Base-by-base conservation (phyloP, 2,113 vertebrate species). In the Strix aluco region DNA sequence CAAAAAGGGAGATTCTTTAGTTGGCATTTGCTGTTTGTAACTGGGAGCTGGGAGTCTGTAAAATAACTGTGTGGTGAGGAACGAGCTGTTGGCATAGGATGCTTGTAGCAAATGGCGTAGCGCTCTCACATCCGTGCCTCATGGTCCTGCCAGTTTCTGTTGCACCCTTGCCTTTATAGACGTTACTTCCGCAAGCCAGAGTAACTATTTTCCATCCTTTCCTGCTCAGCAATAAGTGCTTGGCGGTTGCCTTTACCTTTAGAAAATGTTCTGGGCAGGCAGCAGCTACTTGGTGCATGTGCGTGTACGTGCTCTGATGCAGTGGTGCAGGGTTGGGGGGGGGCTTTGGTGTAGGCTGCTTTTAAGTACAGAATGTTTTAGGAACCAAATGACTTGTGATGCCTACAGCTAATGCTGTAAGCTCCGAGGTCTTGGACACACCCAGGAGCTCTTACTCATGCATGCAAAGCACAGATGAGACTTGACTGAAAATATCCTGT, bases 401-500 rank as follows among this genome's bases (percentile, higher is more conserved):
- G 92, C 96, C 95, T 85, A 38, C 90, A 75, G 94, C 91, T 83
- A 32, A 38, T n/a, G 47, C 94, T 32, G 36, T 36, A 69, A 95
- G 79, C 57, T 84, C 70, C 27, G 72, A 85, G 88, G 96, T 73
- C 91, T 27, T 14, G 15, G 92, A 69, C 97, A 97, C 96, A 90
- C 95, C 96, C 95, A 42, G 51, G n/a, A 84, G 81, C 81, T 93
- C 90, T 92, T 88, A 86, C 52, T 96, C 97, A 94, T 32, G 52
- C 95, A 84, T 25, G 16, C 94, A 95, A 69, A 88, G 78, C 9
- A 16, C 29, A 2, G 73, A 29, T 1, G 91, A 94, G 96, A 88
- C 55, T 87, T 67, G 49, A 34, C 3, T 85, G 83, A 44, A 61
- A 63, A 40, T 52, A 38, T 4, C 81, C 81, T 7, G 0, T 47